Base-by-base conservation (phyloP, 2,888 invertebrate species). In the Apocheima hispidaria region DNA sequence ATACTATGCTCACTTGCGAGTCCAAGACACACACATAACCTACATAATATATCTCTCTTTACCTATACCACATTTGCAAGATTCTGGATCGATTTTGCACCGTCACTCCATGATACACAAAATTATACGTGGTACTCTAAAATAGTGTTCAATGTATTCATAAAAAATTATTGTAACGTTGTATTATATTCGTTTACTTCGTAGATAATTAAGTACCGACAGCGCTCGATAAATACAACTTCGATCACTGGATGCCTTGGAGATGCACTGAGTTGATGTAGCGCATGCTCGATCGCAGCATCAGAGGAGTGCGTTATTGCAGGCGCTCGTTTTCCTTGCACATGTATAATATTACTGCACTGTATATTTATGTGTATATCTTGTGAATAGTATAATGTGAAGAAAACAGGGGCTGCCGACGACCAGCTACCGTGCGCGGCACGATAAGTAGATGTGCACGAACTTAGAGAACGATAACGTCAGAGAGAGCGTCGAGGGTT, bases 81-180 rank as follows among this genome's bases (percentile, higher is more conserved):
- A 70, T 63, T 86, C 83, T 84, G 84, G 89, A 90, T 92, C 93
- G 94, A 94, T 94, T 94, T 94, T 94, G 94, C 94, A 94, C 94
- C 94, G 93, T 92, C 87, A 91, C 90, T 92, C 90, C 92, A 89
- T 87, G 82, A 89, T 84, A 89, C 86, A 86, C 83, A 57, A 36
- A 59, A 60, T 71, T 69, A 74, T 72, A 75, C 76, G 75, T 75
- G 72, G 72, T 75, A 77, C 76, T 65, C 69, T n/a, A n/a, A 70
- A 18, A 72, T 67, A 75, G 68, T 70, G 60, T 68, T 65, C 66
- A 68, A 58, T 62, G 54, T 77, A 70, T 66, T 69, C 74, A 75
- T 60, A 57, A 59, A 55, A 72, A 71, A 75, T 75, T 59, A 36
- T 53, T 58, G 21, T 23, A n/a, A 18, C 30, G 16, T 41, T 53